Evolutionary conservation across 2,797 vertebrate genomes (phyloP).

Genomic region (Craterocephalus amniculus): DNA sequence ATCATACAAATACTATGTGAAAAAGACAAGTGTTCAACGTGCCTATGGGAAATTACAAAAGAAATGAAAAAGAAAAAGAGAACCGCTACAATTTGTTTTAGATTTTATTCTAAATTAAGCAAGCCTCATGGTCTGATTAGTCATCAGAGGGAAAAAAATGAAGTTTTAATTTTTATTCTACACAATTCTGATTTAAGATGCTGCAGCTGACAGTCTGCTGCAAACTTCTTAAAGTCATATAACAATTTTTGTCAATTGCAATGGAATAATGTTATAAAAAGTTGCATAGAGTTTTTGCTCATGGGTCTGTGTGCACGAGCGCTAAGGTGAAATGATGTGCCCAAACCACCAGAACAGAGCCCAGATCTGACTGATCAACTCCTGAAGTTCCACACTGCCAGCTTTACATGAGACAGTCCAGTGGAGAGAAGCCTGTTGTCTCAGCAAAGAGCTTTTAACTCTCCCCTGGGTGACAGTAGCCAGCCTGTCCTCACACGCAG

Average conservation of each 20-base stretch:
- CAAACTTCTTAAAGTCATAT: neutral
- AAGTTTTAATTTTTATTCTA: too few species aligned
- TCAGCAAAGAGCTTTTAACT: constrained; percentile 59
- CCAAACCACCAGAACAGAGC: neutral
- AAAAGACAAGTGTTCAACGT: too few species aligned
- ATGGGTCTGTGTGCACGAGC: neutral
- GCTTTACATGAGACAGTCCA: constrained; percentile 40
- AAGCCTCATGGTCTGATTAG: too few species aligned
- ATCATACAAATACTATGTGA: too few species aligned
- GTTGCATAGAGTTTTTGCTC: neutral
- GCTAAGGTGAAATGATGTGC: neutral
- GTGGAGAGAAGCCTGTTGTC: constrained; percentile 36
- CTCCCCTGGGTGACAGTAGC: constrained; percentile 57
- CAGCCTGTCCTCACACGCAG: constrained; percentile 50
- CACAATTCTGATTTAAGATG: too few species aligned
- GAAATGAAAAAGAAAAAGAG: too few species aligned
- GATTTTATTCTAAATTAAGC: too few species aligned
- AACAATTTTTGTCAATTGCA: neutral
- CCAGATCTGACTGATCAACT: neutral
- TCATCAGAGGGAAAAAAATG: too few species aligned
- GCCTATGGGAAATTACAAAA: too few species aligned
- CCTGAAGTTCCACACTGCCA: constrained; percentile 18
- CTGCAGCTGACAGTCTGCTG: too few species aligned
- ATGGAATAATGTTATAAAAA: neutral
- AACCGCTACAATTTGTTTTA: too few species aligned